Percentiles rank a stretch among this genome's conserved stretches.
These are phyloP conservation scores for Artibeus lituratus DNA, from an alignment of 2,797 vertebrate species.

Conservation along the genomic window DNA sequence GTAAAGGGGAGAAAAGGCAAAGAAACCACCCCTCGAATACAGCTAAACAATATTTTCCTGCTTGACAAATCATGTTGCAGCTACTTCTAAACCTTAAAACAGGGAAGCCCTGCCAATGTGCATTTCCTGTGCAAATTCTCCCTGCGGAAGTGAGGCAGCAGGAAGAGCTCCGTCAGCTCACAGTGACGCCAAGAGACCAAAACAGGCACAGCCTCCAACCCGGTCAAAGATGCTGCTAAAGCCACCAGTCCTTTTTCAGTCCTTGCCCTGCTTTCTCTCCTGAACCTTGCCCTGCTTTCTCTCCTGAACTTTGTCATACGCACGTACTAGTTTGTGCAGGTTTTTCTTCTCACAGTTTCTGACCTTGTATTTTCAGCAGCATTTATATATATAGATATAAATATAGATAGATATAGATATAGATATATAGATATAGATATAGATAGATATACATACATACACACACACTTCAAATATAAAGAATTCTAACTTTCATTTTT, in stretches of 20 bases:
- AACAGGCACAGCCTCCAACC: not conserved
- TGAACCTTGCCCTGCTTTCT: not conserved
- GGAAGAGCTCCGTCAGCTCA: not conserved
- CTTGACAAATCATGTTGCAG: conserved; percentile 21
- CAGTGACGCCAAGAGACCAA: not conserved
- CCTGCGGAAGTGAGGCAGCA: not conserved
- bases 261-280: not conserved
- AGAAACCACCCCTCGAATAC: not conserved
- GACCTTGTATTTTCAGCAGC: not conserved
- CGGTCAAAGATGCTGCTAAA: not conserved
- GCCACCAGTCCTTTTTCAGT: not conserved
- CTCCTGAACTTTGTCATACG: not conserved
- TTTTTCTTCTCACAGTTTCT: not conserved
- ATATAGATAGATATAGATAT: no score
- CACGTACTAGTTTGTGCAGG: not conserved
- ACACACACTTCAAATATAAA: not conserved
- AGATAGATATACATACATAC: no score
- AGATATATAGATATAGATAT: no score
- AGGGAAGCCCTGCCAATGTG: not conserved
- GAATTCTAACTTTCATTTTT: conserved; percentile 19
- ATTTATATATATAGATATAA: not conserved
- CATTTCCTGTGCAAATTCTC: not conserved
- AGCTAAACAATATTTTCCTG: conserved; percentile 34
- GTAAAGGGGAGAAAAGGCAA: not conserved
- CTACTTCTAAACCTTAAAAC: conserved; percentile 44